A percentile compares a stretch with the other conserved stretches of the same genome.
Conservation (phyloP, 2,113 vertebrate genomes). For the Mandrillus leucophaeus region DNA sequence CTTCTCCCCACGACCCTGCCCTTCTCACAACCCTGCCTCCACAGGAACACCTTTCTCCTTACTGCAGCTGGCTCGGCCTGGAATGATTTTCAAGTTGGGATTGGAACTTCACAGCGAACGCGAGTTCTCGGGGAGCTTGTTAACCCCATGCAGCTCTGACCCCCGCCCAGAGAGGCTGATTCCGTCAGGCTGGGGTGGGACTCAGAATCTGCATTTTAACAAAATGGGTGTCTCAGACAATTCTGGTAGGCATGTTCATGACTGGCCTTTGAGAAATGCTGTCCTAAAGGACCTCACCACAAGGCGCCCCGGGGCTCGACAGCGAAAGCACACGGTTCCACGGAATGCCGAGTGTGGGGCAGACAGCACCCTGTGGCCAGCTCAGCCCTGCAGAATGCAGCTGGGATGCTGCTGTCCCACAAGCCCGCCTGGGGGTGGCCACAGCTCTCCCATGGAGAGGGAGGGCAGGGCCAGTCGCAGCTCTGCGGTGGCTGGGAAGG, state of each 20-base stretch:
- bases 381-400: rapidly evolving
- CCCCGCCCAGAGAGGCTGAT: rapidly evolving
- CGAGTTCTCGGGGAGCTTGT: rapidly evolving
- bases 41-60: not conserved
- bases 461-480: rapidly evolving
- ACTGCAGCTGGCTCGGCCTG: not conserved
- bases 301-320: not conserved
- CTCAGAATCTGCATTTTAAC: rapidly evolving
- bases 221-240: rapidly evolving
- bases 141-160: no score
- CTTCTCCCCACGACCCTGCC: not conserved
- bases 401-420: rapidly evolving
- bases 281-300: not conserved
- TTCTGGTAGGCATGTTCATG: rapidly evolving
- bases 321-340: rapidly evolving
- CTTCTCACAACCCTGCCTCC: not conserved
- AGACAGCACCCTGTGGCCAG: not conserved
- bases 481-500: not conserved
- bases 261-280: not conserved
- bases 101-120: rapidly evolving
- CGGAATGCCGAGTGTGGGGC: not conserved
- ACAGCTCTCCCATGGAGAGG: not conserved
- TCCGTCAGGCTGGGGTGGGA: rapidly evolving
- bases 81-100: rapidly evolving
- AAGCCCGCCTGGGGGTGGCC: not conserved